Evolutionary conservation across 2,888 invertebrate genomes (phyloP), one percentile per base, ranked within the genome.

Genomic region (Hoplodrina blanda): DNA sequence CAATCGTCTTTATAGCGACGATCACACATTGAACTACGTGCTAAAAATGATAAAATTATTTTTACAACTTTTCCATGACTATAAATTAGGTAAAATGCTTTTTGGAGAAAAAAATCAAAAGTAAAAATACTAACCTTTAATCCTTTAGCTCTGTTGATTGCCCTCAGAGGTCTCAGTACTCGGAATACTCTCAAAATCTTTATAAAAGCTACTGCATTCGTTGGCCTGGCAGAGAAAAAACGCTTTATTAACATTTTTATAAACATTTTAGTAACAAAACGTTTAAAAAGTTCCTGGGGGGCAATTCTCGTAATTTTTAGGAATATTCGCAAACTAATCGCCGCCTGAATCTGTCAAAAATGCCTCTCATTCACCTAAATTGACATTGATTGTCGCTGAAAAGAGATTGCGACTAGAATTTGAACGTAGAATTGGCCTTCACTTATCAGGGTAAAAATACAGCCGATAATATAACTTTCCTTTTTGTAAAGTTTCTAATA

Each of bases 11-110:
- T 94, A 99, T 98, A 91, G 99, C 99, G 96, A 99, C 99, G 96
- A 99, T 99, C 96, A 99, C 99, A 97, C 99, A 99, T 97, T 99
- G 99, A 94, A 99, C 99, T 97, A 99, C 99, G 97, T 99, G 99
- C 99, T 99, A 98, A 85, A 91, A 90, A 88, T 83, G 60, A 90
- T 81, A 89, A 90, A 88, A 82, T 82, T 73, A 70, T 53, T 71
- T 75, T 73, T 60, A 65, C 50, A 68, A 66, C 57, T 69, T 49
- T 62, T 64, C 56, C 52, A 41, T 54, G n/a, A 55, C 52, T 55
- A 44, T 37, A 55, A 49, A 54, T 46, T 67, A 44, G 17, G 15
- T 25, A 59, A 44, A 44, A 41, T n/a, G 62, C 3, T 66, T 37
- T 25, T 50, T 4, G 13, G 2, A 30, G 7, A 46, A 57, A 30